Evolutionary conservation across 2,797 vertebrate genomes (phyloP), one percentile per base, ranked within the genome.

Genomic region (Artibeus lituratus): DNA sequence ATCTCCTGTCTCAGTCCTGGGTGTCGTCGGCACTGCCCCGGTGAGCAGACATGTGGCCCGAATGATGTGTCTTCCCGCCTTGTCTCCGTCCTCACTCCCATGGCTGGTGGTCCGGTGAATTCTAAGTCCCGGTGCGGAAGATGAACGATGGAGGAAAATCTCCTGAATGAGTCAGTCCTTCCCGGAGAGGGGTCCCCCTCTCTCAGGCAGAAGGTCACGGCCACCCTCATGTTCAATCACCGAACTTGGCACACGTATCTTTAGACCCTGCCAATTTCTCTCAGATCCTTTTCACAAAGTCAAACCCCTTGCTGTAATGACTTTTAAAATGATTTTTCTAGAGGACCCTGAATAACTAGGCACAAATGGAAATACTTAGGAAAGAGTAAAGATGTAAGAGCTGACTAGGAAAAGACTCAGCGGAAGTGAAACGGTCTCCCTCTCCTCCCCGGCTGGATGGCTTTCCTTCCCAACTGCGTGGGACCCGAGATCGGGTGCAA

Each of bases 381-480:
- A 16, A 74, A 73, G 37, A 47, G 39, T 14, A 42, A 37, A 37
- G 24, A 18, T 2, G 0, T 1, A n/a, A n/a, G 47, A 35, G 2
- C 16, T 37, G 4, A 24, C 29, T 22, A n/a, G 84, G 72, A 81
- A 72, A 77, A 42, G 12, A 67, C 12, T 67, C 10, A 3, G 4
- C 2, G 8, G 1, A 67, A 57, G 37, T 12, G 3, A 12, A 26
- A 22, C 2, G 22, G 22, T 35, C 19, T 4, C 12, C 2, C 10
- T 12, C 51, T 49, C 62, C 9, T 16, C 10, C 24, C 8, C 10
- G 12, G n/a, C 0, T 39, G 51, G 10, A 10, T 2, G 21, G 18
- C 44, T 19, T 59, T 14, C 18, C 44, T 4, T 70, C 21, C 72
- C 35, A 18, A 1, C 3, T 0, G 2, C 0, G 4, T 0, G 32